Conservation (phyloP, 1,140 invertebrate species). For the Drosophila pectinifera region DNA sequence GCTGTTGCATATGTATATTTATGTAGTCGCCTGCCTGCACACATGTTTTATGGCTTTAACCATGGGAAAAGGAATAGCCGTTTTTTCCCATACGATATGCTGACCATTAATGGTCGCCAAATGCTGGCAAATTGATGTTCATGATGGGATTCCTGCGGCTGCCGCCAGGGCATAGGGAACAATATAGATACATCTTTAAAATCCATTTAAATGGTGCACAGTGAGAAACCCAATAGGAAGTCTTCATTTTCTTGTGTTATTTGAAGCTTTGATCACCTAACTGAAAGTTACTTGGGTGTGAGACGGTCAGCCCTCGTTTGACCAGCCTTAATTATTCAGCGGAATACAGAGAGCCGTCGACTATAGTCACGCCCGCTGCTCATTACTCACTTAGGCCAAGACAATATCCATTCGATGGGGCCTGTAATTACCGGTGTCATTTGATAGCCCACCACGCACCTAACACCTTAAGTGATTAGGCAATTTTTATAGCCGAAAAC, state of each 20-base stretch:
- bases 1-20: conserved; percentile 47
- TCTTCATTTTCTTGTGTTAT: neutral
- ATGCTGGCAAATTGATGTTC: conserved; percentile 53
- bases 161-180: neutral
- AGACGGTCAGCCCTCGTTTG: too few species aligned
- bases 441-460: conserved; percentile 45
- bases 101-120: conserved; percentile 58
- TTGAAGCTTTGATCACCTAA: neutral
- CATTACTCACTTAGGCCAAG: conserved; percentile 41
- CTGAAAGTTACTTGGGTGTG: neutral
- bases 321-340: conserved; percentile 40
- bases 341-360: neutral
- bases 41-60: conserved; percentile 39
- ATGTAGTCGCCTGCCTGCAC: conserved; percentile 4
- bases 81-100: conserved; percentile 33
- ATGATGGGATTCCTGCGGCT: conserved; percentile 24
- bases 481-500: conserved; percentile 53
- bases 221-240: too few species aligned
- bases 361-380: conserved; percentile 29
- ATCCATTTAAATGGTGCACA: conserved; percentile 5
- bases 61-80: conserved; percentile 9
- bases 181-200: conserved; percentile 9
- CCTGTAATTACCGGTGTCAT: conserved; percentile 50
- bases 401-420: conserved; percentile 43
- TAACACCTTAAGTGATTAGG: conserved; percentile 62